Conservation (phyloP, 2,888 invertebrate genomes). For the Conchocele bisecta region DNA sequence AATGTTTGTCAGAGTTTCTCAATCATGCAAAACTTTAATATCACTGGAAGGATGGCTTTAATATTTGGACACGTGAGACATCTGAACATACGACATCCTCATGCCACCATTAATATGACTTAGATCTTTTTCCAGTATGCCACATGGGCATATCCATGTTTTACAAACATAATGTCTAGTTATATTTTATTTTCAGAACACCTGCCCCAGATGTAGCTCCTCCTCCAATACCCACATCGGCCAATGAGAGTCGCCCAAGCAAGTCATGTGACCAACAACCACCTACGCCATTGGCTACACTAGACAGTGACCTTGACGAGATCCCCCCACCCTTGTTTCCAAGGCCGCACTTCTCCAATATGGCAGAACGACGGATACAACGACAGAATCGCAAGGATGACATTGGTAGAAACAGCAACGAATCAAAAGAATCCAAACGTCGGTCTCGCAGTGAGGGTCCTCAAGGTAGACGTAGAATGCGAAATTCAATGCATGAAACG, state of each 20-base stretch:
- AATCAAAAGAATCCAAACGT: conserved; percentile 58
- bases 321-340: conserved; percentile 49
- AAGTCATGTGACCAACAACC: not conserved
- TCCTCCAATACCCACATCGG: conserved; percentile 35
- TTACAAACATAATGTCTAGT: too few relatives aligned
- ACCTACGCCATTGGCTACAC: not conserved
- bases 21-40: too few relatives aligned
- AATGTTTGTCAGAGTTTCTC: too few relatives aligned
- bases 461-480: conserved; percentile 54
- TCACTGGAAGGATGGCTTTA: too few relatives aligned
- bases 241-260: not conserved
- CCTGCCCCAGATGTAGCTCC: conserved; percentile 47
- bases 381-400: conserved; percentile 54
- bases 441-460: conserved; percentile 76
- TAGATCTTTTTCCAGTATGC: too few relatives aligned
- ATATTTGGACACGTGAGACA: too few relatives aligned
- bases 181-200: too few relatives aligned
- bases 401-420: conserved; percentile 2
- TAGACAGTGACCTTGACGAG: conserved; percentile 10
- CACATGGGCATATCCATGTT: too few relatives aligned
- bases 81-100: too few relatives aligned
- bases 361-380: conserved; percentile 72
- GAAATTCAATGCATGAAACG: conserved; percentile 64
- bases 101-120: too few relatives aligned
- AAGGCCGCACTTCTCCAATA: conserved; percentile 37